Evolutionary conservation across 2,113 vertebrate genomes (phyloP).

Genomic region (Cathartes aura): DNA sequence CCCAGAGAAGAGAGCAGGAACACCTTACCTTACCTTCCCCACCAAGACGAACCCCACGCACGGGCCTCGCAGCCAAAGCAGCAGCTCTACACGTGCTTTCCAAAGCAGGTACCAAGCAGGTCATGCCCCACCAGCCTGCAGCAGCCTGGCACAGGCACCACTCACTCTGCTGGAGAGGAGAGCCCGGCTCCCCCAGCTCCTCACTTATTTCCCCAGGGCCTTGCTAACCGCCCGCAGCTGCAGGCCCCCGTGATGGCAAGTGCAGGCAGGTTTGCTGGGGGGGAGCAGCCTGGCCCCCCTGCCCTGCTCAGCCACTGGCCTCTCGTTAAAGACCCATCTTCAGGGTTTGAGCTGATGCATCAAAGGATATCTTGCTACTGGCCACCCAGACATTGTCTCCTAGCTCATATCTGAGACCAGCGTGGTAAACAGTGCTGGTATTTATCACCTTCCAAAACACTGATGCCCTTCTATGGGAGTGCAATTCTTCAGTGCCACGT

Average conservation of each 20-base stretch:
- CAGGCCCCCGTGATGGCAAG: accelerated
- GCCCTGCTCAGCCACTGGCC: background rate
- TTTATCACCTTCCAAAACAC: background rate
- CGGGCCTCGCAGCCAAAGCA: accelerated
- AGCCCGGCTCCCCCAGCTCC: accelerated
- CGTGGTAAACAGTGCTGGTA: background rate
- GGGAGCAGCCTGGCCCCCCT: background rate
- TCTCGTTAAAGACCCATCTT: background rate
- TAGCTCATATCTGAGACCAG: background rate
- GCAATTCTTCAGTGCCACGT: background rate
- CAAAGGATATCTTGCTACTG: background rate
- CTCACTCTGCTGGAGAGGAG: accelerated
- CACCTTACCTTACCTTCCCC: background rate
- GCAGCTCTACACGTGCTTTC: accelerated
- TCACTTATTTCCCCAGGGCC: background rate
- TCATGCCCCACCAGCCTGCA: accelerated
- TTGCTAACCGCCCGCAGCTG: background rate
- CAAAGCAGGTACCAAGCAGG: accelerated
- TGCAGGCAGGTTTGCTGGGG: background rate
- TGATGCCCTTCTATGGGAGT: background rate
- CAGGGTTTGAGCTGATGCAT: background rate
- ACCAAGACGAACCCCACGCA: accelerated
- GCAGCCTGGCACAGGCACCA: accelerated
- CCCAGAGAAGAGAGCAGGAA: background rate
- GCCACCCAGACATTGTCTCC: background rate